Conservation (phyloP, 2,797 vertebrate genomes). For the Gadopsis bispinosus region DNA sequence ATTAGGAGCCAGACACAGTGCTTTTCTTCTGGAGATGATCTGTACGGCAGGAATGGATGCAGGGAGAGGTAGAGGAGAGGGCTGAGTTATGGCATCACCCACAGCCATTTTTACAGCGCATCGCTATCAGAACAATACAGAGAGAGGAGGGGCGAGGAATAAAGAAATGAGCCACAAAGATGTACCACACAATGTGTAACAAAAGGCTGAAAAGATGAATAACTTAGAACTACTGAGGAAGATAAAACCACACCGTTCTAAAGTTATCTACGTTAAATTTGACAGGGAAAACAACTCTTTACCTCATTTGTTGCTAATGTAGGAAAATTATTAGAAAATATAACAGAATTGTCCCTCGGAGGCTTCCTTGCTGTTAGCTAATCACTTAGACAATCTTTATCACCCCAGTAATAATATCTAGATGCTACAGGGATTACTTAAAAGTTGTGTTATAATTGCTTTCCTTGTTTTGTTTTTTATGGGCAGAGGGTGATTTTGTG, state of each 20-base stretch:
- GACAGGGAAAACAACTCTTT: conserved; percentile 81
- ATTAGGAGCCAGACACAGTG: conserved; percentile 90
- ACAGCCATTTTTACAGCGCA: conserved; percentile 82
- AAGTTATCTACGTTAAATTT: conserved; percentile 70
- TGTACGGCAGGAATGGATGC: conserved; percentile 81
- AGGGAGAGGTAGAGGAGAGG: conserved; percentile 77
- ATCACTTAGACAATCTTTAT: conserved; percentile 83
- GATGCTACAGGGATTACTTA: conserved; percentile 87
- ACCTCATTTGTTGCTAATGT: conserved; percentile 81
- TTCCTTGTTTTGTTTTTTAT: conserved; percentile 83
- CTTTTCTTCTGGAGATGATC: conserved; percentile 92
- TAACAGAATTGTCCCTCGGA: conserved; percentile 82
- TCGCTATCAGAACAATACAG: conserved; percentile 48
- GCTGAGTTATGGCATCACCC: conserved; percentile 86
- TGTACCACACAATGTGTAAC: conserved; percentile 43
- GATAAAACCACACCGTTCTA: conserved; percentile 40
- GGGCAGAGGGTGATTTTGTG: conserved; percentile 82
- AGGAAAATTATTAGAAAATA: conserved; percentile 82
- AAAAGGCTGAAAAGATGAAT: conserved; percentile 57
- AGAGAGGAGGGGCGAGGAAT: conserved; percentile 42
- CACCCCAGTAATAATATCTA: conserved; percentile 83
- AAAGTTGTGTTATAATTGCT: conserved; percentile 86
- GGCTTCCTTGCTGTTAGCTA: conserved; percentile 79
- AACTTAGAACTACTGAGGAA: conserved; percentile 47
- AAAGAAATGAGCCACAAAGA: conserved; percentile 53